Evolutionary conservation across 2,888 invertebrate genomes (phyloP).

Genomic region (Zygaena filipendulae): DNA sequence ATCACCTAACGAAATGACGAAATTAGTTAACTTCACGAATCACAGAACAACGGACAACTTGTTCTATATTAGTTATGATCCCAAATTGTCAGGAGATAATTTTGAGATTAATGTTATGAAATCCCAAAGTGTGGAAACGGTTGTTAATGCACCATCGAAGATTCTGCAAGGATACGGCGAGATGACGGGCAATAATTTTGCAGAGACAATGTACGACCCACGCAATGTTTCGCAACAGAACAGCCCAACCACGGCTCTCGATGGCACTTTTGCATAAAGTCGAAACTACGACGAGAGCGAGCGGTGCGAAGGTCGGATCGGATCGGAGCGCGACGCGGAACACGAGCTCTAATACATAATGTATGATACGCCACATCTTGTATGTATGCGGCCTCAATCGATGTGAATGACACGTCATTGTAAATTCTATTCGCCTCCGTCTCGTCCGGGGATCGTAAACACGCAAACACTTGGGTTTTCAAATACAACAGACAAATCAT

Average conservation of each 20-base stretch:
- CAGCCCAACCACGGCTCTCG: conserved; percentile 7
- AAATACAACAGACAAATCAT: conserved; percentile 42
- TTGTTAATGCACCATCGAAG: too few species aligned
- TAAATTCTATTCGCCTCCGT: conserved; percentile 58
- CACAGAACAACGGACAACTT: too few species aligned
- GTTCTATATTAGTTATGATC: too few species aligned
- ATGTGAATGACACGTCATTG: conserved; percentile 63
- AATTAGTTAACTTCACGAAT: too few species aligned
- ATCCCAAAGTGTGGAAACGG: too few species aligned
- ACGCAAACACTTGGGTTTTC: conserved; percentile 53
- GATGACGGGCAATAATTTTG: conserved; percentile 6
- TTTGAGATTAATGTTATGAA: too few species aligned
- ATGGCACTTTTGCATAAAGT: background rate
- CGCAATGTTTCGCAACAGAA: conserved; percentile 17
- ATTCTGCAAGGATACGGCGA: too few species aligned
- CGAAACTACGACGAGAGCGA: conserved; percentile 11
- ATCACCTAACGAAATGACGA: too few species aligned
- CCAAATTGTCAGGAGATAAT: too few species aligned
- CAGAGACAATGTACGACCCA: conserved; percentile 13
- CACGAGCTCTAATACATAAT: conserved; percentile 42
- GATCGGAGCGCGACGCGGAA: conserved; percentile 35
- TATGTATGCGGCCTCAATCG: conserved; percentile 60
- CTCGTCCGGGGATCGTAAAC: conserved; percentile 57
- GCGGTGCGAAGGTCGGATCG: conserved; percentile 29
- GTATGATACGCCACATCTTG: conserved; percentile 49